Percentiles rank a stretch among this genome's conserved stretches.
Conservation (phyloP, 1,140 invertebrate genomes). For the Lordiphosa stackelbergi region DNA sequence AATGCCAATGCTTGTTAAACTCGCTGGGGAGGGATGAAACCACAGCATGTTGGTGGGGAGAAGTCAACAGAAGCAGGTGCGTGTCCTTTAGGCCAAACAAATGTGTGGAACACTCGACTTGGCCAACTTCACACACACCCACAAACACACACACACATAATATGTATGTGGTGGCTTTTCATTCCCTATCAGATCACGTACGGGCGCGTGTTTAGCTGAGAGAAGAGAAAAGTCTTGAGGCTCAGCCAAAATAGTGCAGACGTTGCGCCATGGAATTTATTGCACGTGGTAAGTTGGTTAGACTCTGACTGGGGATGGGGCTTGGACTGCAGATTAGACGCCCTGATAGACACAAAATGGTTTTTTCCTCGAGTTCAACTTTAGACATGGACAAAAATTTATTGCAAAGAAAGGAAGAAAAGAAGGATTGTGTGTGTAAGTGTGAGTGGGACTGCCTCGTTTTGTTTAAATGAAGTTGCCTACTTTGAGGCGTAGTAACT, state of each 20-base stretch:
- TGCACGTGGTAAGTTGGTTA: slow-evolving; percentile 66
- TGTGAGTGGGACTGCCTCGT: slow-evolving; percentile 14
- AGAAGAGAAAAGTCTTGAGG: slow-evolving; percentile 45
- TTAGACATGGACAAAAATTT: slow-evolving; percentile 66
- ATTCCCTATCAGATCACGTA: slow-evolving; percentile 71
- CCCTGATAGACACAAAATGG: slow-evolving; percentile 68
- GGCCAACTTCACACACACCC: slow-evolving; percentile 57
- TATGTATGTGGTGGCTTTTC: slow-evolving; percentile 55
- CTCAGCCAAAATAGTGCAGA: slow-evolving; percentile 62
- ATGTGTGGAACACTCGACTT: slow-evolving; percentile 53
- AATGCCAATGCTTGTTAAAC: slow-evolving; percentile 36
- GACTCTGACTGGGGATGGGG: slow-evolving; percentile 24
- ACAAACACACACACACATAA: neutral
- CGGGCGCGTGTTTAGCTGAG: slow-evolving; percentile 47
- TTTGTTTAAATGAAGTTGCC: slow-evolving; percentile 37
- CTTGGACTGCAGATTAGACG: slow-evolving; percentile 69
- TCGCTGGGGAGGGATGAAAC: slow-evolving; percentile 10
- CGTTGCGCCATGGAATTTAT: slow-evolving; percentile 66
- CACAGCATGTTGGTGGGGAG: slow-evolving; percentile 13
- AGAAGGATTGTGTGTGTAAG: slow-evolving; percentile 12
- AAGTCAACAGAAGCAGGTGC: slow-evolving; percentile 13
- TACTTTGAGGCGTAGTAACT: slow-evolving; percentile 30
- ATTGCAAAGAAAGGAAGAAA: slow-evolving; percentile 32
- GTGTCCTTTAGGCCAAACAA: slow-evolving; percentile 48
- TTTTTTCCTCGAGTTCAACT: slow-evolving; percentile 58